Evolutionary conservation across 2,797 vertebrate genomes (phyloP).

Genomic region (Parauchenoglanis ngamensis): DNA sequence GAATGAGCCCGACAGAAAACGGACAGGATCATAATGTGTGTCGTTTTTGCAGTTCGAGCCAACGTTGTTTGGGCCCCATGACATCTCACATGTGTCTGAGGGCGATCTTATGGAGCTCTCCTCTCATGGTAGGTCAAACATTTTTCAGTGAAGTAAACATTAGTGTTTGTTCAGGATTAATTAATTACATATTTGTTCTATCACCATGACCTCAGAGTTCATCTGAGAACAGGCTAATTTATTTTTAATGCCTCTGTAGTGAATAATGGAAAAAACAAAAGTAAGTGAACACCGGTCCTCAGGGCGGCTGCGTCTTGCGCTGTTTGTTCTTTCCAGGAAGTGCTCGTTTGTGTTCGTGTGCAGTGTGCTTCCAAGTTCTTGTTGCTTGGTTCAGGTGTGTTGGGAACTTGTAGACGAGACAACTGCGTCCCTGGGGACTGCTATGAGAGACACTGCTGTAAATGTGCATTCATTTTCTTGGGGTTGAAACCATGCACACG

Average conservation of each 20-base stretch:
- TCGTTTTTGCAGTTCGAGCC: conserved; percentile 73
- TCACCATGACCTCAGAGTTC: not conserved
- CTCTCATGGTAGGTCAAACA: conserved; percentile 70
- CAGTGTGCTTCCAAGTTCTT: not conserved
- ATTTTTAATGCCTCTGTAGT: not conserved
- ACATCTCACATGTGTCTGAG: conserved; percentile 77
- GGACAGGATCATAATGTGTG: not conserved
- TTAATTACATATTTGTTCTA: not conserved
- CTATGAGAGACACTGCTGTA: not conserved
- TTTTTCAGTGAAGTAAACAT: not conserved
- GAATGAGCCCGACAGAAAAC: not conserved
- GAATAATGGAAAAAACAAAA: not conserved
- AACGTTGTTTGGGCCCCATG: conserved; percentile 90
- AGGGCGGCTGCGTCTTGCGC: not conserved
- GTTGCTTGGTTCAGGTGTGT: not conserved
- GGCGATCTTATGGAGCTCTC: conserved; percentile 60
- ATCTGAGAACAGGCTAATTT: not conserved
- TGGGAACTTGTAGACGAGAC: not conserved
- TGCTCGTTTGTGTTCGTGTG: not conserved
- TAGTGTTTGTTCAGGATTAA: not conserved
- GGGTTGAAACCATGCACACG: not conserved
- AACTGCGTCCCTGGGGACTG: not conserved
- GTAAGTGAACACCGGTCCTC: not conserved
- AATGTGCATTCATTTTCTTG: not conserved
- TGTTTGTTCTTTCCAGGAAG: not conserved